Percentiles rank a stretch among this genome's conserved stretches.
Evolutionary conservation across 2,888 invertebrate genomes (phyloP).

Genomic region (Nemotelus pantherinus): DNA sequence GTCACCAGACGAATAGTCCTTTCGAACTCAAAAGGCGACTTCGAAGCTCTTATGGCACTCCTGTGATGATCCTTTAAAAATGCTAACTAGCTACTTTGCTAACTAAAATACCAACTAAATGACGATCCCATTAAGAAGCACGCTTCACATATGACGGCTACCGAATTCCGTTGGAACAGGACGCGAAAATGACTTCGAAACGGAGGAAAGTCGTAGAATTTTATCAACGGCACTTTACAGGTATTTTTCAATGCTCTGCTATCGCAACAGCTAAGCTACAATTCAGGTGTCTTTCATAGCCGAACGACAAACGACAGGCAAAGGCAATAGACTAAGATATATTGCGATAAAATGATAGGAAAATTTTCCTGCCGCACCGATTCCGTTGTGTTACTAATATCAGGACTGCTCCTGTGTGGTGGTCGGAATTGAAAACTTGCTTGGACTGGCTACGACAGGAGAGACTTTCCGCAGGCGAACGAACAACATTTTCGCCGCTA

Average conservation of each 20-base stretch:
- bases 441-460: constrained; percentile 6
- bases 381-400: constrained; percentile 14
- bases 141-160: constrained; percentile 14
- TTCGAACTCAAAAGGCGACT: not conserved
- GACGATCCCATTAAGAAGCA: constrained; percentile 28
- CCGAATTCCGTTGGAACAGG: constrained; percentile 13
- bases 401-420: constrained; percentile 22
- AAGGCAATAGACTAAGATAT: constrained; percentile 15
- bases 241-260: not conserved
- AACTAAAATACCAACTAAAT: constrained; percentile 25
- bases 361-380: constrained; percentile 33
- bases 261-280: not conserved
- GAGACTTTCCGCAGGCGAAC: constrained; percentile 22
- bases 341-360: constrained; percentile 26
- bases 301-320: constrained; percentile 24
- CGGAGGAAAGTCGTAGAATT: constrained; percentile 22
- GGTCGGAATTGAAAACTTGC: constrained; percentile 36
- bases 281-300: constrained; percentile 12
- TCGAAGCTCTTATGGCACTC: not conserved
- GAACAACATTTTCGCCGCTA: constrained; percentile 17
- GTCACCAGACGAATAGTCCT: not conserved
- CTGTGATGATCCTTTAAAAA: constrained; percentile 17
- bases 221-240: constrained; percentile 22
- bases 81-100: constrained; percentile 35
- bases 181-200: constrained; percentile 9